Evolutionary conservation across 2,113 vertebrate species (phyloP).

Genomic region (Mohoua ochrocephala): DNA sequence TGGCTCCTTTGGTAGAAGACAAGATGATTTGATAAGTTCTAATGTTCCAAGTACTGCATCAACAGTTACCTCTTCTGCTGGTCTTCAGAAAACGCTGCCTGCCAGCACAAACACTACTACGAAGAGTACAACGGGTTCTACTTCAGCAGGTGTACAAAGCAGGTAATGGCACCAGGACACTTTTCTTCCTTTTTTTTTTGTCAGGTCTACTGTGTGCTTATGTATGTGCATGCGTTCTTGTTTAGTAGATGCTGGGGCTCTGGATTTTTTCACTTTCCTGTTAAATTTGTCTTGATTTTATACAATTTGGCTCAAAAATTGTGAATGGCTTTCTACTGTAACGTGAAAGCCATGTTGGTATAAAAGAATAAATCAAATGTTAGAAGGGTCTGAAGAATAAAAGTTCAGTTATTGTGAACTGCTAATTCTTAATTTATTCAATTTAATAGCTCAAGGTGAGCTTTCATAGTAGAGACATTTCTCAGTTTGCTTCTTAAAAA

Average conservation of each 20-base stretch:
- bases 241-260: slow-evolving; percentile 72
- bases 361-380: background rate
- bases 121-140: slow-evolving; percentile 75
- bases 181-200: background rate
- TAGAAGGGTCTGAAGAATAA: background rate
- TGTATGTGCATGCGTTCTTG: slow-evolving; percentile 77
- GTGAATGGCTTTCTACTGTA: slow-evolving; percentile 21
- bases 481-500: slow-evolving; percentile 46
- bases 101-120: slow-evolving; percentile 81
- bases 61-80: slow-evolving; percentile 93
- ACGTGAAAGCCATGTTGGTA: slow-evolving; percentile 33
- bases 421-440: slow-evolving; percentile 26
- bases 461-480: slow-evolving; percentile 46
- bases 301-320: slow-evolving; percentile 44
- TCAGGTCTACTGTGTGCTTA: slow-evolving; percentile 70
- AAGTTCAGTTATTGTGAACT: slow-evolving; percentile 25
- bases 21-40: slow-evolving; percentile 88
- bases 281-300: slow-evolving; percentile 18
- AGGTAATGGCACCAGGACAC: slow-evolving; percentile 71
- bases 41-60: slow-evolving; percentile 83
- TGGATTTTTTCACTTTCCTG: slow-evolving; percentile 74
- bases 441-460: slow-evolving; percentile 44
- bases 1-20: slow-evolving; percentile 91
- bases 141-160: slow-evolving; percentile 84
- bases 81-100: slow-evolving; percentile 84